These are phyloP conservation scores for Campylorhamphus procurvoides DNA, from an alignment of 2,113 vertebrate genomes.

Conservation along the genomic window DNA sequence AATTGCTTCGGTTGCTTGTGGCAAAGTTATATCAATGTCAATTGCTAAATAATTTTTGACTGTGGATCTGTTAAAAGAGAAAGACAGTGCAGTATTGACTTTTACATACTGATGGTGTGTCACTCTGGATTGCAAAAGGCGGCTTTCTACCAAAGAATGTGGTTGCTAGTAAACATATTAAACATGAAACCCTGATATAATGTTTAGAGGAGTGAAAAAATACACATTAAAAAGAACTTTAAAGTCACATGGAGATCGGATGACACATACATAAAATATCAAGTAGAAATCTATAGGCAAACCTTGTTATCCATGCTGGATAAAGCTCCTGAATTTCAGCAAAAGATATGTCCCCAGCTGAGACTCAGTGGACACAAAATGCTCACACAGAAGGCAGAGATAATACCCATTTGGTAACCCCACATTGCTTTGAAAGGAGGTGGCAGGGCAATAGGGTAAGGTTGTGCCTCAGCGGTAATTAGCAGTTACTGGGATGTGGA, in stretches of 20 bases:
- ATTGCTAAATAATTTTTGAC: conserved; percentile 76
- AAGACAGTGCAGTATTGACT: conserved; percentile 7
- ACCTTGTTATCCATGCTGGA: neutral
- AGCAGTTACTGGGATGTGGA: conserved; percentile 17
- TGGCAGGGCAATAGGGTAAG: neutral
- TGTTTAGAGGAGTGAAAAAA: neutral
- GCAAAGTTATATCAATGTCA: conserved; percentile 87
- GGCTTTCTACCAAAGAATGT: neutral
- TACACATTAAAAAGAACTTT: neutral
- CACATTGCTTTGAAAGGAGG: neutral
- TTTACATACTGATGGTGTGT: neutral
- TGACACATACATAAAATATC: neutral
- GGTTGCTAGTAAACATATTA: conserved; percentile 1
- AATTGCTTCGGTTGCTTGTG: conserved; percentile 81
- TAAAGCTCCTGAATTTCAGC: neutral
- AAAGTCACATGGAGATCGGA: neutral
- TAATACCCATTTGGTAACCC: neutral
- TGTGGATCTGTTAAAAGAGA: conserved; percentile 60
- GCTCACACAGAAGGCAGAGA: neutral
- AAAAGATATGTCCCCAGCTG: neutral
- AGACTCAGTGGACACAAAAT: neutral
- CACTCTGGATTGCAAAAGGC: neutral
- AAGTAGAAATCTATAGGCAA: neutral
- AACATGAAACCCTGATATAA: neutral
- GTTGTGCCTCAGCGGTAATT: conserved; percentile 30